Base-by-base conservation (phyloP, 2,797 vertebrate species). In the Ammospiza maritima region DNA sequence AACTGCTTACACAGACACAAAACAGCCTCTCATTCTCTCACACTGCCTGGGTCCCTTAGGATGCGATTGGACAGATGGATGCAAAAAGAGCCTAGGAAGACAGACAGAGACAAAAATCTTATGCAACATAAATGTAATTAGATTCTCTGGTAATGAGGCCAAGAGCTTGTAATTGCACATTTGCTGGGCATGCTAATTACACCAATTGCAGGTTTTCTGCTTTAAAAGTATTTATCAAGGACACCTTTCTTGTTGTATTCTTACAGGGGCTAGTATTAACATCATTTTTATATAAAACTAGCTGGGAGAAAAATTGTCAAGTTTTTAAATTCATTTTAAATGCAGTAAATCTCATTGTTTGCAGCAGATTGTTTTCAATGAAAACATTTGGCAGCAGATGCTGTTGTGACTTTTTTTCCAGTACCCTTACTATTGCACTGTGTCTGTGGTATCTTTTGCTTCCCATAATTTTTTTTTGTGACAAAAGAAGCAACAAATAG, bases 41-140 rank as follows among this genome's bases (percentile, higher is more conserved):
- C 42, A 93, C 53, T 92, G 85, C 27, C 86, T 93, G 92, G 97
- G 97, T 97, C 97, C 97, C 97, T 96, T 97, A 97, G 97, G 97
- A 97, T 97, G 93, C 88, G 4, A 86, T 87, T 97, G 97, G 96
- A 84, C 96, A 96, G 96, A 97, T 97, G 97, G 96, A 97, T 97
- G 62, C 61, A 96, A 69, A 50, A 84, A 86, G 78, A 5, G 13
- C 30, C 67, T 73, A 78, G 44, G 40, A 91, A 87, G 32, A 86
- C 67, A 90, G 81, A 48, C 34, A 79, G 64, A 86, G 56, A 90
- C 93, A 92, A 92, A 92, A 26, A 26, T 11, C 25, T 82, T 82
- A 82, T 76, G 38, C 32, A 94, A 79, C 19, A 73, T 13, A 90
- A 91, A 64, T 22, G 5, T 23, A 88, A 94, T 91, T 57, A 94